phyloP scores from a whole-genome alignment of 30 jellyfish, hydroid and myxozoan genomes.

The Hydractinia echinata region DNA sequence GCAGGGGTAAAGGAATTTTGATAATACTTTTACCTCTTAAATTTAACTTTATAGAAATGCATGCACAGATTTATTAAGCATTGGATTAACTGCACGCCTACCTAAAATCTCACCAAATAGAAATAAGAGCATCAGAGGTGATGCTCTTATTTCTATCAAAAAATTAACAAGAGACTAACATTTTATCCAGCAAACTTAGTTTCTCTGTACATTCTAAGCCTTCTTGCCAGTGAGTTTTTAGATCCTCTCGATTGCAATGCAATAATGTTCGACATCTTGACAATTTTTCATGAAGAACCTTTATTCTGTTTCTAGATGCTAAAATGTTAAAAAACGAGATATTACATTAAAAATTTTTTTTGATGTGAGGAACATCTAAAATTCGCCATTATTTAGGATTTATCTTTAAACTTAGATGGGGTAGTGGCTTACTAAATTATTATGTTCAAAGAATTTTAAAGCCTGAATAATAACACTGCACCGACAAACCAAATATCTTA shows the following conservation, averaged over 20 bases:
- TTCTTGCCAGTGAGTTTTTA: constrained; percentile 93
- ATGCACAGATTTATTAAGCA: background rate
- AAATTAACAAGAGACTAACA: constrained; percentile 33
- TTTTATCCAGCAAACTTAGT: constrained; percentile 65
- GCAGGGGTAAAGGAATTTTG: no score
- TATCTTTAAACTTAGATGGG: no score
- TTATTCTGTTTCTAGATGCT: constrained; percentile 43
- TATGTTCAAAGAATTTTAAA: no score
- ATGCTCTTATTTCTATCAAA: background rate
- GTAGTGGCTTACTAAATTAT: no score
- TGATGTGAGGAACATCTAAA: no score
- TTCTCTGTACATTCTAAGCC: constrained; percentile 93
- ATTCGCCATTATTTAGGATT: no score
- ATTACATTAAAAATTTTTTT: no score
- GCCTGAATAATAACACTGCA: background rate
- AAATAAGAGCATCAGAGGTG: no score
- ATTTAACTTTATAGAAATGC: background rate
- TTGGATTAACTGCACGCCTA: no score
- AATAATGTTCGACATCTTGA: constrained; percentile 72
- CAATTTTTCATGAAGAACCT: constrained; percentile 67
- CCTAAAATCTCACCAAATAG: no score
- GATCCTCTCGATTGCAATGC: constrained; percentile 86
- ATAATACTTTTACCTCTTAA: no score
- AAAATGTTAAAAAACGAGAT: background rate
- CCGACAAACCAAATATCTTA: background rate